Evolutionary conservation across 2,888 invertebrate genomes (phyloP).

Genomic region (Minunthozetes semirufus): DNA sequence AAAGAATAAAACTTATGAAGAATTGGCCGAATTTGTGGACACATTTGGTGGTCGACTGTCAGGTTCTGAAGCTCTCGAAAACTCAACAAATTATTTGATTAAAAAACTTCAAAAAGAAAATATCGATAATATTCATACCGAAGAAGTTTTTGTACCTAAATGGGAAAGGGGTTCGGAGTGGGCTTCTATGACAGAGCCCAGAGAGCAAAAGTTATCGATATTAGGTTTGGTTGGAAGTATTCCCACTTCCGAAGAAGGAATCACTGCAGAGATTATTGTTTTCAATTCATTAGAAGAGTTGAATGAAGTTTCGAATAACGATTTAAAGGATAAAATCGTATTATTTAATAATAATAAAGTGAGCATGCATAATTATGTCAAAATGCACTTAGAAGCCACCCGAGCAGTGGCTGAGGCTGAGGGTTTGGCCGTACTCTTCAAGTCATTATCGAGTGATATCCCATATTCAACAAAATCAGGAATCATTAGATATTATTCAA

Average conservation of each 20-base stretch:
- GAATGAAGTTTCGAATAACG: slow-evolving; percentile 44
- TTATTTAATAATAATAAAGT: slow-evolving; percentile 48
- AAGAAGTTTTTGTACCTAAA: slow-evolving; percentile 55
- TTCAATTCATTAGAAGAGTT: slow-evolving; percentile 63
- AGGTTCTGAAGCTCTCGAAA: slow-evolving; percentile 59
- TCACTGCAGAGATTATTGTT: slow-evolving; percentile 66
- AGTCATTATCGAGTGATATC: neutral
- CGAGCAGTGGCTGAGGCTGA: neutral
- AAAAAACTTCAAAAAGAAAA: slow-evolving; percentile 50
- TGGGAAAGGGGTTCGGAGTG: slow-evolving; percentile 61
- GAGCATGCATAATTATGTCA: neutral
- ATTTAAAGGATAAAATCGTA: slow-evolving; percentile 66
- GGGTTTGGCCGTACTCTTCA: slow-evolving; percentile 18
- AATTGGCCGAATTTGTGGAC: slow-evolving; percentile 54
- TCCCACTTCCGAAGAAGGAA: slow-evolving; percentile 61
- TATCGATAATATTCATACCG: slow-evolving; percentile 65
- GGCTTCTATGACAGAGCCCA: slow-evolving; percentile 59
- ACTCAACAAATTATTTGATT: slow-evolving; percentile 62
- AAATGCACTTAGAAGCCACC: neutral
- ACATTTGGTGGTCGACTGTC: slow-evolving; percentile 60
- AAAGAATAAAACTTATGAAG: slow-evolving; percentile 56
- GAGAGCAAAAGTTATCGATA: slow-evolving; percentile 58
- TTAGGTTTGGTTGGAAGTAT: slow-evolving; percentile 65
- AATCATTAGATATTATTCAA: slow-evolving; percentile 44
- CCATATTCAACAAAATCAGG: slow-evolving; percentile 72